Conservation (phyloP, 2,888 invertebrate species). For the Cryptus viduatorius region DNA sequence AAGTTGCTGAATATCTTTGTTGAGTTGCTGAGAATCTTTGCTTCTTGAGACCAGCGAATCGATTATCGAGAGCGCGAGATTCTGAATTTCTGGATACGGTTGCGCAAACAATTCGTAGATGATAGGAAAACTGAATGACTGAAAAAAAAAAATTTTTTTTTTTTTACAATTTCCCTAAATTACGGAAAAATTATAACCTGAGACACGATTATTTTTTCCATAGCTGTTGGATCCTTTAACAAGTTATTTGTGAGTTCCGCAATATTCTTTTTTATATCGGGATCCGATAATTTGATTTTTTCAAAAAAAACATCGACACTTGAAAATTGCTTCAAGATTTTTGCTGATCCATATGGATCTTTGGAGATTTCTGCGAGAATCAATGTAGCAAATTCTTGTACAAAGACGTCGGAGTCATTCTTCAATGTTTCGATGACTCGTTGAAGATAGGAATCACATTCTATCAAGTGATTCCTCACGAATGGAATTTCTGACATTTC, state of each 20-base stretch:
- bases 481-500: constrained; percentile 86
- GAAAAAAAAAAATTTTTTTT: constrained; percentile 54
- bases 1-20: constrained; percentile 86
- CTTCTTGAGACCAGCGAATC: constrained; percentile 85
- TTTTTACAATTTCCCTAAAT: too few species aligned
- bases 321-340: constrained; percentile 84
- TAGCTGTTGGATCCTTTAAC: constrained; percentile 86
- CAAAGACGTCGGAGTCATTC: constrained; percentile 84
- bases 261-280: constrained; percentile 87
- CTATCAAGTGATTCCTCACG: constrained; percentile 85
- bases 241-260: constrained; percentile 87
- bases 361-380: constrained; percentile 86
- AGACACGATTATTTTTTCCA: constrained; percentile 81
- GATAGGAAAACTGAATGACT: constrained; percentile 86
- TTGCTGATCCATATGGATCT: constrained; percentile 86
- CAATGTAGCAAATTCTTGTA: constrained; percentile 86
- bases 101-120: constrained; percentile 86
- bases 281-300: constrained; percentile 86
- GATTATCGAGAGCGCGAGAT: constrained; percentile 85
- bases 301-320: constrained; percentile 85
- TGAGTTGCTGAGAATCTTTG: constrained; percentile 84
- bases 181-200: constrained; percentile 68
- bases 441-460: constrained; percentile 83
- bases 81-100: constrained; percentile 86
- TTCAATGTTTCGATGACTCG: constrained; percentile 84